Conservation (phyloP, 2,888 invertebrate species). For the Eristalinus aeneus region DNA sequence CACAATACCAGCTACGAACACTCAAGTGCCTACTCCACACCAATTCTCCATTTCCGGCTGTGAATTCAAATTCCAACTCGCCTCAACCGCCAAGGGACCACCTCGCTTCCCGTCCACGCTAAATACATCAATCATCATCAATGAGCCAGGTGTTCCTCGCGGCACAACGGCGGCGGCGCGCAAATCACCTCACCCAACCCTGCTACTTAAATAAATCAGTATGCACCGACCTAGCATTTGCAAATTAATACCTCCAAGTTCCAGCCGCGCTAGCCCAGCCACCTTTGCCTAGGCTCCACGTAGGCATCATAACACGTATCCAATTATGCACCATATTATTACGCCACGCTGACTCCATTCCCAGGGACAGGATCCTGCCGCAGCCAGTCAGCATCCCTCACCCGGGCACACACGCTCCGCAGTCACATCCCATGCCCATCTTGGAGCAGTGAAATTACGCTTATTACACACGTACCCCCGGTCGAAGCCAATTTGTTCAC, state of each 20-base stretch:
- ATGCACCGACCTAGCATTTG: constrained; percentile 57
- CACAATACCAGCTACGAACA: neutral
- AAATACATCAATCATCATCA: constrained; percentile 60
- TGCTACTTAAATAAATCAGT: constrained; percentile 70
- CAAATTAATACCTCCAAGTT: constrained; percentile 66
- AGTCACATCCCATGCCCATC: neutral
- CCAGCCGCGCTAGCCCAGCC: constrained; percentile 14
- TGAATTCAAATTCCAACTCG: constrained; percentile 6
- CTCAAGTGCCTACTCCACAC: neutral
- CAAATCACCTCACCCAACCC: constrained; percentile 62
- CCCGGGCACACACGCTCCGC: neutral
- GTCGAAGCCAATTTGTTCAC: constrained; percentile 51
- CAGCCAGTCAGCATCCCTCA: constrained; percentile 2
- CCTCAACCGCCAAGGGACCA: neutral
- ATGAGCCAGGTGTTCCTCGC: constrained; percentile 57
- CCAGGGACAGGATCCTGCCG: constrained; percentile 44
- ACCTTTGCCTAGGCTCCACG: constrained; percentile 35
- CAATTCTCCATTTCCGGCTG: constrained; percentile 52
- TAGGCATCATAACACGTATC: constrained; percentile 68
- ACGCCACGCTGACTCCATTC: constrained; percentile 41
- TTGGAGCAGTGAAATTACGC: constrained; percentile 35
- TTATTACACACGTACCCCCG: constrained; percentile 48
- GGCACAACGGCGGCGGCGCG: constrained; percentile 4
- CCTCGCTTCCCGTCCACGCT: neutral
- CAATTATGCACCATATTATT: constrained; percentile 67